These are phyloP conservation scores for Caenorhabditis elegans DNA, from an alignment of 1,140 invertebrate species.

Conservation along the genomic window DNA sequence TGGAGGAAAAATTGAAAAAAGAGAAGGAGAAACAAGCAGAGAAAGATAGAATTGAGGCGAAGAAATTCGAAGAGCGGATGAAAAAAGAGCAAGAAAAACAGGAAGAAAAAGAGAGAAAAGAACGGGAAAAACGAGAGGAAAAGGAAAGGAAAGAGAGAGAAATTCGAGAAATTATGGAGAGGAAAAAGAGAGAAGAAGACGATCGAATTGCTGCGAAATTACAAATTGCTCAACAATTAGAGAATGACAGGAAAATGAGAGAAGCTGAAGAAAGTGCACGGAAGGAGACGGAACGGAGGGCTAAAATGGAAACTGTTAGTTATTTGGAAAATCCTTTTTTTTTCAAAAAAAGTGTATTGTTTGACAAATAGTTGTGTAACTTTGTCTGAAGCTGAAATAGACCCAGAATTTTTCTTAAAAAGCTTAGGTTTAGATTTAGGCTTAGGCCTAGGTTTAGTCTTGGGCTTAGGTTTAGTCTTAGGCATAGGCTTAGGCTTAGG, in stretches of 20 bases:
- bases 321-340: not conserved
- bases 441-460: no score
- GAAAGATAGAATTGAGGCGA: not conserved
- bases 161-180: not conserved
- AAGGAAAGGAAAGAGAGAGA: not conserved
- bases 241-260: not conserved
- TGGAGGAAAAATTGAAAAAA: not conserved
- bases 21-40: not conserved
- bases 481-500: no score
- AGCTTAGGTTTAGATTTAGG: no score
- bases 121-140: not conserved
- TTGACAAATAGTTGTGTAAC: no score
- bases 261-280: not conserved
- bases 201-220: not conserved
- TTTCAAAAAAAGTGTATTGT: not conserved
- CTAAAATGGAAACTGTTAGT: not conserved
- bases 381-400: no score
- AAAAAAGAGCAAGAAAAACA: not conserved
- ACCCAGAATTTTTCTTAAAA: no score
- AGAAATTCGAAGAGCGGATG: not conserved
- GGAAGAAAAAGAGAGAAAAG: constrained; percentile 8
- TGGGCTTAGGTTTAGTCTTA: no score
- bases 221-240: not conserved
- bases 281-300: not conserved
- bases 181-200: not conserved